These are phyloP conservation scores for Coregonus suidteri DNA, from an alignment of 2,797 vertebrate species.

Conservation along the genomic window DNA sequence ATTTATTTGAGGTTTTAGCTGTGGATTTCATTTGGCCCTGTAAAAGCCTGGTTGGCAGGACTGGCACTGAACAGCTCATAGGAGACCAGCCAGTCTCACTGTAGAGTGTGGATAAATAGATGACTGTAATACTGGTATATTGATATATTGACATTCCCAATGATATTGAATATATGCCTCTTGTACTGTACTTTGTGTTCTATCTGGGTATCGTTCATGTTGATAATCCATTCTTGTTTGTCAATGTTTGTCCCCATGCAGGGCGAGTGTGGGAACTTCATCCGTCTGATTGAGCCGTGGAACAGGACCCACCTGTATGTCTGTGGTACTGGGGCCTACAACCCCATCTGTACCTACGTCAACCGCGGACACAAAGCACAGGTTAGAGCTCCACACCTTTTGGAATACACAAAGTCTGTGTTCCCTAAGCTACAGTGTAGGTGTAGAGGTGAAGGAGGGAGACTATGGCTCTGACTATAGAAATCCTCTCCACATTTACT, in stretches of 20 bases:
- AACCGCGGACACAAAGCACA: slow-evolving; percentile 93
- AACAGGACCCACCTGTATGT: slow-evolving; percentile 95
- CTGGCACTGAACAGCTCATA: slow-evolving; percentile 29
- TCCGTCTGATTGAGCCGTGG: slow-evolving; percentile 97
- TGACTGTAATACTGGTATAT: slow-evolving; percentile 25
- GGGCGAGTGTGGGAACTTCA: slow-evolving; percentile 97
- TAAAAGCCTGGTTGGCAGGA: slow-evolving; percentile 47
- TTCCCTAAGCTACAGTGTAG: background rate
- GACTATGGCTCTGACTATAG: background rate
- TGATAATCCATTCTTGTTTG: background rate
- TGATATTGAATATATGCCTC: slow-evolving; percentile 6
- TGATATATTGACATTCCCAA: slow-evolving; percentile 12
- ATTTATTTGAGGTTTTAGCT: slow-evolving; percentile 22
- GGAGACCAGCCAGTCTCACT: slow-evolving; percentile 21
- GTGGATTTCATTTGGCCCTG: slow-evolving; percentile 33
- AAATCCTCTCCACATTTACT: background rate
- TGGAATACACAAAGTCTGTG: background rate
- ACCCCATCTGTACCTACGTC: slow-evolving; percentile 93
- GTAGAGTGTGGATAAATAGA: slow-evolving; percentile 13
- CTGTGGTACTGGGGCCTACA: slow-evolving; percentile 96
- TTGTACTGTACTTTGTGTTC: slow-evolving; percentile 1
- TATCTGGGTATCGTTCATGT: background rate
- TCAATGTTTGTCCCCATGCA: slow-evolving; percentile 57
- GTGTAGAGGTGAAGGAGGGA: background rate
- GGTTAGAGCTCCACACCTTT: slow-evolving; percentile 71